Percentiles rank a stretch among this genome's conserved stretches.
phyloP scores from a whole-genome alignment of 2,888 invertebrate genomes.

The Caenorhabditis sinica region DNA sequence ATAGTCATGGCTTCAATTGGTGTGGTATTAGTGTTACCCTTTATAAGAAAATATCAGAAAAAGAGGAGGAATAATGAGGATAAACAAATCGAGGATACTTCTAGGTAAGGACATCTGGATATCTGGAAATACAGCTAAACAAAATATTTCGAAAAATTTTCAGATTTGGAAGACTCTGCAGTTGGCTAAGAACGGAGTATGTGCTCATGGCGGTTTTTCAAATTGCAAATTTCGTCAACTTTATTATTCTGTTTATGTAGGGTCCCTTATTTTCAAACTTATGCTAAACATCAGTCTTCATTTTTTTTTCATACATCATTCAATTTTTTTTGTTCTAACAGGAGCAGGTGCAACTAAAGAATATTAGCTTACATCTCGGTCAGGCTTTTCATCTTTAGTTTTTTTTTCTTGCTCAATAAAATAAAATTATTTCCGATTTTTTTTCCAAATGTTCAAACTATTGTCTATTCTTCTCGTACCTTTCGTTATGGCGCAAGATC shows the following conservation, averaged over 20 bases:
- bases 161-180: constrained; percentile 25
- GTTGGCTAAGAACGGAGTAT: constrained; percentile 23
- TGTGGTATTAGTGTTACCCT: constrained; percentile 15
- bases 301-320: neutral
- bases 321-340: neutral
- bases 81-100: neutral
- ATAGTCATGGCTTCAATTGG: constrained; percentile 49
- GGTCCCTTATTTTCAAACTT: neutral
- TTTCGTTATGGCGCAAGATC: too few species aligned
- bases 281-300: neutral
- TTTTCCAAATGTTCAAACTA: too few species aligned
- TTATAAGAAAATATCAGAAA: neutral
- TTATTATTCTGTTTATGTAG: constrained; percentile 36
- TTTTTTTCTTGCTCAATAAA: neutral
- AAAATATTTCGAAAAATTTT: neutral
- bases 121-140: neutral
- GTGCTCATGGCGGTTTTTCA: constrained; percentile 44
- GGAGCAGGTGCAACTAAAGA: neutral
- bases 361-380: neutral
- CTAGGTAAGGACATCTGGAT: neutral
- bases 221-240: constrained; percentile 47
- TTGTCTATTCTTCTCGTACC: too few species aligned
- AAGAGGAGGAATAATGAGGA: constrained; percentile 9
- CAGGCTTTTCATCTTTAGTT: neutral
- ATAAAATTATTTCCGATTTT: too few species aligned